Base-by-base conservation (phyloP, 2,888 invertebrate species). In the Rhorus exstirpatorius region DNA sequence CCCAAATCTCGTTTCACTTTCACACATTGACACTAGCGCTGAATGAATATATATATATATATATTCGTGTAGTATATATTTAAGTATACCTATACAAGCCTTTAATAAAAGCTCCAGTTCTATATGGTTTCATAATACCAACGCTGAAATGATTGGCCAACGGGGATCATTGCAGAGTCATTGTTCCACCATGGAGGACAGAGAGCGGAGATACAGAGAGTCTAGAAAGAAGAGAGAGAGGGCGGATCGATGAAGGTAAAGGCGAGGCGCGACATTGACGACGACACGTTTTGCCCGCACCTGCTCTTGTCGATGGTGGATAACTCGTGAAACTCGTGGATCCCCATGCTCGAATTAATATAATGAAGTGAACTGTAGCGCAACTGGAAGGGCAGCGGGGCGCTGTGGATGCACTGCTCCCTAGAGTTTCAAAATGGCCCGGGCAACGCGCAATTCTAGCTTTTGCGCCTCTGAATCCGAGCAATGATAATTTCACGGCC, bases 351-450 rank as follows among this genome's bases (percentile, higher is more conserved):
- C 83, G 86, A 87, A 87, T 89, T 89, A 90, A 90, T 90, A 89
- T 88, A 89, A 90, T 90, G 90, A 90, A 90, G 87, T 87, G 80
- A 87, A 83, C 86, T 85, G 86, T 87, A 86, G 87, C 86, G 83
- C n/a, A n/a, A n/a, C n/a, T n/a, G 21, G 21, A 38, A 19, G n/a
- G 41, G 6, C 12, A 12, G 26, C 51, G 46, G 46, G 51, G 19
- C 44, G 7, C 65, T 35, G 14, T n/a, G 44, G 26, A 19, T 68
- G 38, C 24, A 60, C 6, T 26, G 49, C 44, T 17, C 44, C 12
- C 61, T 31, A 53, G 75, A 49, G 46, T 53, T 46, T 12, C 67
- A 53, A 46, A 76, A 76, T 53, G 61, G 55, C 35, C 41, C 49
- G 51, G 21, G 71, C 19, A 71, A 65, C 44, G 55, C 53, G 44